Evolutionary conservation across 1,140 invertebrate genomes (phyloP), one percentile per base, ranked within the genome.

Genomic region (Tachypleus tridentatus): DNA sequence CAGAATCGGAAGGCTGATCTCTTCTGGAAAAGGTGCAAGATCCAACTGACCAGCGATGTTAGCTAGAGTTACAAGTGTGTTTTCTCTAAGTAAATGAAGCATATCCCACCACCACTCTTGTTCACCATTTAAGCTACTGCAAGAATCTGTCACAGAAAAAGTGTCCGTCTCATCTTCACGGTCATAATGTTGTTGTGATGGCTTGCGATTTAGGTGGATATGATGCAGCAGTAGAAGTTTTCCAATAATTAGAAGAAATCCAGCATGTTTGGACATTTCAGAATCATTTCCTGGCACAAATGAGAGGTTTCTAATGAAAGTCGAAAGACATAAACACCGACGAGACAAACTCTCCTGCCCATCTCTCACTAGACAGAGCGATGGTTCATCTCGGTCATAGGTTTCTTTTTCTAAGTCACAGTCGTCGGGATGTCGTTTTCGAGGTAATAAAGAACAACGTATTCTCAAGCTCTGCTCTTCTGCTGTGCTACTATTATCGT

Each of bases 241-340:
- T 48, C 93, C 94, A 10, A 97, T 80, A 10, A 98, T 80, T 63
- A 87, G 85, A 57, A 99, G 81, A 72, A 98, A 89, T 5, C 87
- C 86, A 3, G 85, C 80, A 73, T 89, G 92, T 73, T 88, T 88
- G n/a, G 91, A 87, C 78, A 98, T 87, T 72, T 96, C 89, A 8
- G 80, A 79, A 77, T 98, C 96, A 77, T 99, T 99, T 58, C 94
- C 94, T 57, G 94, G 94, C 72, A 99, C 89, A 80, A 98, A 98
- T 0, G 94, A 97, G 69, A 99, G 82, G 76, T 95, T 98, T 66
- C 97, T 84, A 62, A 99, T 80, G 62, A 79, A 95, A 89, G 79
- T 95, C 59, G 91, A 95, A 64, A 97, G 80, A 75, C 90, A 92
- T 50, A 97, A 84, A 77, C 91, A 95, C 64, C 93, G 84, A 64